Evolutionary conservation across 2,888 invertebrate genomes (phyloP), one percentile per base, ranked within the genome.

Genomic region (Nephrotoma flavescens): DNA sequence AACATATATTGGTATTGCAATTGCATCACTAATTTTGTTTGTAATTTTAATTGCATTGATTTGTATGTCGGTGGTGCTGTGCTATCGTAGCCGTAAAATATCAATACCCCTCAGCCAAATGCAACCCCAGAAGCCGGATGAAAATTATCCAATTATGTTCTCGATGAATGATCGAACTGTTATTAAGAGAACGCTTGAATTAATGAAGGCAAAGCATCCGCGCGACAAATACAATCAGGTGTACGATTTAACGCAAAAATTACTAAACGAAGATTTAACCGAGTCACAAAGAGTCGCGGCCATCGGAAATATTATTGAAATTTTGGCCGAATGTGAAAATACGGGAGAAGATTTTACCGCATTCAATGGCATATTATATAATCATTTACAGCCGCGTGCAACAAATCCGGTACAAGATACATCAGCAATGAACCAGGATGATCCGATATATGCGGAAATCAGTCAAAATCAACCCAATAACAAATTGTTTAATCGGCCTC

Each of bases 401-500:
- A 87, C 19, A 44, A 9, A 85, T 83, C 86, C 11, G 4, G 31
- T 15, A 12, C 84, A 85, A 15, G 41, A 15, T 15, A 15, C 52
- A 31, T 31, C 31, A 31, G 31, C 1, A 71, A 6, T 45, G 15
- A 87, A 85, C 31, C 85, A 87, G 5, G 88, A 88, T 47, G 89
- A 90, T 88, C 90, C 90, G 3, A 89, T 90, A 83, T 90, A 90
- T 88, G 89, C 90, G 0, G 90, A 90, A 86, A 90, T 90, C 47
- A 88, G 88, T n/a, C 88, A 89, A 57, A 88, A 88, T n/a, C 88
- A 89, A 57, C 45, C 88, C 87, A 19, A 42, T 4, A 84, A 47
- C 44, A 85, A 41, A 11, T 4, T 86, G 15, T 45, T 12, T 41
- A 86, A 45, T 45, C 44, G 19, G 11, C 71, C 71, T 0, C 71